Conservation (phyloP, 2,888 invertebrate species). For the Stenotaenia linearis region DNA sequence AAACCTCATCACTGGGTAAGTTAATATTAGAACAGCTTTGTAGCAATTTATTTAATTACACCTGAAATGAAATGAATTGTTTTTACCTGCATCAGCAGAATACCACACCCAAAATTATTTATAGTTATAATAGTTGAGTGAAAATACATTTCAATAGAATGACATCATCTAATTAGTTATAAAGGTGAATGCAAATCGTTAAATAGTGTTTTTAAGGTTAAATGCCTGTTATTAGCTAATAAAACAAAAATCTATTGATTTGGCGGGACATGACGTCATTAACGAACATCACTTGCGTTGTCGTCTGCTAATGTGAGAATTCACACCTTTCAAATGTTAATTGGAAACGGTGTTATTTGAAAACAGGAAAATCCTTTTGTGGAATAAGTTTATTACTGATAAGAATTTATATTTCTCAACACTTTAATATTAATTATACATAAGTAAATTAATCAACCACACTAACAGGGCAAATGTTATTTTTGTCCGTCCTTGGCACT, state of each 20-base stretch:
- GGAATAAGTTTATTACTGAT: neutral
- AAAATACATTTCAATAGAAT: neutral
- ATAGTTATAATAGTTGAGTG: neutral
- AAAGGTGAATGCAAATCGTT: too few species aligned
- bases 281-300: neutral
- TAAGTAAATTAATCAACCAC: neutral
- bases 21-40: neutral
- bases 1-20: neutral
- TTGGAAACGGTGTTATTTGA: neutral
- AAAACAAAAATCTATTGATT: neutral
- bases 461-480: neutral
- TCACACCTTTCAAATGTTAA: neutral
- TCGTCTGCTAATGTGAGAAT: neutral
- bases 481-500: neutral
- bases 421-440: neutral
- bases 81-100: neutral
- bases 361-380: neutral
- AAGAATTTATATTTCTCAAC: neutral
- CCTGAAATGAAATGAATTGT: neutral
- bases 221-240: neutral
- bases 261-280: neutral
- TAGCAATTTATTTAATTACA: neutral
- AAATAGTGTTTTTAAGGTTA: too few species aligned
- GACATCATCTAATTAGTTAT: neutral
- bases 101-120: constrained; percentile 4